phyloP scores from a whole-genome alignment of 2,113 vertebrate genomes.

The Cairina moschata region DNA sequence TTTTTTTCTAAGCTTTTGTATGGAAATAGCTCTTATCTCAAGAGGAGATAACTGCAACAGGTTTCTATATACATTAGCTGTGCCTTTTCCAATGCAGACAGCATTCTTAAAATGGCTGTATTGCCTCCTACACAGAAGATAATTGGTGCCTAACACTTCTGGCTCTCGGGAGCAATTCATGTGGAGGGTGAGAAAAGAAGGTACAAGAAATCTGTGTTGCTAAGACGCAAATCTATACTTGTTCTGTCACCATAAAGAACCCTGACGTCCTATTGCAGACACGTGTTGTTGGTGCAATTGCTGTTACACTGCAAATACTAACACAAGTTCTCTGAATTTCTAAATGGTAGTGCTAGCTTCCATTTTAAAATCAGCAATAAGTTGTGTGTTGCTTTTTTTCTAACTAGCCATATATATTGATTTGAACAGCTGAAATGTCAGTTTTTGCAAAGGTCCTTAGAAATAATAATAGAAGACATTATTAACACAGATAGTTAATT shows the following conservation, averaged over 20 bases:
- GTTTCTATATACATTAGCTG: background rate
- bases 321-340: background rate
- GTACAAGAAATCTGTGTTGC: background rate
- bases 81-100: background rate
- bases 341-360: background rate
- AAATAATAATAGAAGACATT: background rate
- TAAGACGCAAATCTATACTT: background rate
- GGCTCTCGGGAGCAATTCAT: background rate
- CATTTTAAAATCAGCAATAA: background rate
- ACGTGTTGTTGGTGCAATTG: background rate
- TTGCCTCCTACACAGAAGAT: background rate
- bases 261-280: background rate
- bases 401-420: background rate
- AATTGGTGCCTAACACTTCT: background rate
- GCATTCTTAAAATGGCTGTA: background rate
- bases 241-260: background rate
- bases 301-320: background rate
- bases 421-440: background rate
- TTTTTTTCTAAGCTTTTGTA: conserved; percentile 29
- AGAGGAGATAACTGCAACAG: conserved; percentile 12
- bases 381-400: background rate
- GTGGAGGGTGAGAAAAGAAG: fast-evolving
- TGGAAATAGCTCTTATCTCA: conserved; percentile 39
- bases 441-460: background rate
- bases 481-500: background rate